Evolutionary conservation across 1,140 invertebrate species (phyloP).

Genomic region (Caenorhabditis elegans): WBcel235 BX284606.5:7365501-7366000

Average conservation of each 20-base stretch:
- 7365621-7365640: too few species aligned
- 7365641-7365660: too few species aligned
- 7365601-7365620: too few species aligned
- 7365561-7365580: too few species aligned
- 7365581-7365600: too few species aligned
- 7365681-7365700: too few species aligned
- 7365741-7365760: slow-evolving; percentile 24
- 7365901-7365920: slow-evolving; percentile 33
- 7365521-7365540: too few species aligned
- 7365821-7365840: not conserved
- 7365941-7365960: slow-evolving; percentile 45
- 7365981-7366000: slow-evolving; percentile 49
- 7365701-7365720: too few species aligned
- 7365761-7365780: slow-evolving; percentile 47
- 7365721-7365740: slow-evolving; percentile 59
- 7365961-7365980: slow-evolving; percentile 53
- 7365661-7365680: too few species aligned
- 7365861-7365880: slow-evolving; percentile 15
- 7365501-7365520: too few species aligned
- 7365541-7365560: too few species aligned
- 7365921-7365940: slow-evolving; percentile 55
- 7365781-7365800: slow-evolving; percentile 50
- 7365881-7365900: slow-evolving; percentile 32
- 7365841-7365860: not conserved
- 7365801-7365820: slow-evolving; percentile 51